Percentiles rank a stretch among this genome's conserved stretches.
Evolutionary conservation across 2,113 vertebrate species (phyloP).

Genomic region (Rhineura floridana): DNA sequence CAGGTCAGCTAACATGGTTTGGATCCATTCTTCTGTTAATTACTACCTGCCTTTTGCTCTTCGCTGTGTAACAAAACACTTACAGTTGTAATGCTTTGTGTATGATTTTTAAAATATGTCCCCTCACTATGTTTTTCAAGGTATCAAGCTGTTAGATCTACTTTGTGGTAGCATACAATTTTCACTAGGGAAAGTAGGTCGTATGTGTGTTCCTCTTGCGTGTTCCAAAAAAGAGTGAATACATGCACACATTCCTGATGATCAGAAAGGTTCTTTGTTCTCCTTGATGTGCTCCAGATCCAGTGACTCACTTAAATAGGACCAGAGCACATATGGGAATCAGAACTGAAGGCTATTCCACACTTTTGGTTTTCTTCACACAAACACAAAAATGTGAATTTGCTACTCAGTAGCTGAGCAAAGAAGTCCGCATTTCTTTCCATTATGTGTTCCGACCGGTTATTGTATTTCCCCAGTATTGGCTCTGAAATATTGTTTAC

Average conservation of each 20-base stretch:
- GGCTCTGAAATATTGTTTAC: not conserved
- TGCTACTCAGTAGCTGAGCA: not conserved
- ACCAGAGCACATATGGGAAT: not conserved
- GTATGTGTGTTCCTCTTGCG: not conserved
- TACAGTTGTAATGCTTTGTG: constrained; percentile 6
- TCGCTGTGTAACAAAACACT: constrained; percentile 24
- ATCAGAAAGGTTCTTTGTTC: not conserved
- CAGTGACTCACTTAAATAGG: not conserved
- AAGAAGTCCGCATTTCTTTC: not conserved
- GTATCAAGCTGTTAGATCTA: not conserved
- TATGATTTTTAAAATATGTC: constrained; percentile 15
- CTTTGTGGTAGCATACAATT: too few relatives aligned
- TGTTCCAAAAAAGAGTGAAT: not conserved
- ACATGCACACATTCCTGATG: not conserved
- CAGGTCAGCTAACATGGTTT: not conserved
- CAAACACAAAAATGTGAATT: not conserved
- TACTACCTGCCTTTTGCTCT: constrained; percentile 1
- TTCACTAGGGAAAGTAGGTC: not conserved
- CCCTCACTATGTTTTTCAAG: not conserved
- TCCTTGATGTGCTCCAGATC: not conserved
- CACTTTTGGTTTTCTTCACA: not conserved
- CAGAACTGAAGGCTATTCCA: not conserved
- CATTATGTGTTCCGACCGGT: too few relatives aligned
- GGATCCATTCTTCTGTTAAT: not conserved
- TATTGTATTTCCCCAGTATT: not conserved